A percentile compares a stretch with the other conserved stretches of the same genome.
phyloP scores from a whole-genome alignment of 2,888 invertebrate genomes.

The Philonicus albiceps region DNA sequence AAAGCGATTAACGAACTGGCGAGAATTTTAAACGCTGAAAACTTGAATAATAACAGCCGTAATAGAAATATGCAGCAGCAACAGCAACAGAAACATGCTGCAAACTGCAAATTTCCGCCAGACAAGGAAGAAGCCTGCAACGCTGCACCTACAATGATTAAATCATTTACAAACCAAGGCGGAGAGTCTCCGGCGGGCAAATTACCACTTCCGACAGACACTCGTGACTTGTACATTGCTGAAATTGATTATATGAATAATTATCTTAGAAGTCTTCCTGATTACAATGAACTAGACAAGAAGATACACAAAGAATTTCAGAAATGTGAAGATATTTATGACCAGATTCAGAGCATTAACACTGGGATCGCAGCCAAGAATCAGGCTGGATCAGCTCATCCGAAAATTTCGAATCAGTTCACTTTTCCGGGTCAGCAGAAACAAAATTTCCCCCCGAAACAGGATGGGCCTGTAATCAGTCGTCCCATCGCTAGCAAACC shows the following conservation, averaged over 20 bases:
- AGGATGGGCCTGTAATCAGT: background rate
- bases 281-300: slow-evolving; percentile 62
- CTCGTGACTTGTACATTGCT: slow-evolving; percentile 59
- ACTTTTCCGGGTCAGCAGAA: background rate
- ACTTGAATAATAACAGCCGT: slow-evolving; percentile 2
- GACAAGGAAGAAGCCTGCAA: slow-evolving; percentile 2
- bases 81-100: background rate
- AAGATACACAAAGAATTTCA: slow-evolving; percentile 62
- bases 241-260: slow-evolving; percentile 65
- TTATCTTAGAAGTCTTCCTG: slow-evolving; percentile 63
- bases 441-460: background rate
- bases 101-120: slow-evolving; percentile 36
- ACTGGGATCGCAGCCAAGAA: slow-evolving; percentile 44
- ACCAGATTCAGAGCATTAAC: slow-evolving; percentile 57
- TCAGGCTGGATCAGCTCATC: slow-evolving; percentile 57
- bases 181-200: background rate
- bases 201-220: background rate
- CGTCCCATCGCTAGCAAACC: background rate
- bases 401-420: slow-evolving; percentile 45
- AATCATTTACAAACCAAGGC: background rate
- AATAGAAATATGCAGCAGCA: background rate
- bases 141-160: background rate
- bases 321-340: slow-evolving; percentile 62
- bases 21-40: slow-evolving; percentile 38
- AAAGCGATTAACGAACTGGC: slow-evolving; percentile 32